Percentiles rank a stretch among this genome's conserved stretches.
phyloP scores from a whole-genome alignment of 2,113 vertebrate species.

The Amphilophus citrinellus region DNA sequence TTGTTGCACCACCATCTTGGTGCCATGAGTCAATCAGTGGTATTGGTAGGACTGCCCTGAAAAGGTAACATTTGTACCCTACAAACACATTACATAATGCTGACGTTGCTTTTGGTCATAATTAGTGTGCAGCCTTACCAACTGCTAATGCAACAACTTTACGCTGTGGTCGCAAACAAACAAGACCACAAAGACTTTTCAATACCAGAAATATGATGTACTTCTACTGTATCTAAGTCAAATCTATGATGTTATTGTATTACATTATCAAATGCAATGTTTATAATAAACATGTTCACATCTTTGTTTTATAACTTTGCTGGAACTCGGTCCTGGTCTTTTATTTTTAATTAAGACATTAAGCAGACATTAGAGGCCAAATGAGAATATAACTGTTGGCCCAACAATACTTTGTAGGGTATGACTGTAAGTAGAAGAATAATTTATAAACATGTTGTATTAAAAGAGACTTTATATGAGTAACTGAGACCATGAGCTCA shows the following conservation, averaged over 20 bases:
- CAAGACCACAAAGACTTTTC: neutral
- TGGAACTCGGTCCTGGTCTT: neutral
- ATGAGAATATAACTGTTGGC: neutral
- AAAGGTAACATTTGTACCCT: neutral
- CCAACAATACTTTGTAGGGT: neutral
- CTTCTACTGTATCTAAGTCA: fast-evolving
- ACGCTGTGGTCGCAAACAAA: neutral
- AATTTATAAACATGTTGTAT: neutral
- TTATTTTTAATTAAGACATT: neutral
- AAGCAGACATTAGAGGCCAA: neutral
- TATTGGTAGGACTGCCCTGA: neutral
- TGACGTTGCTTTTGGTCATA: neutral
- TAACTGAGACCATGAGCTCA: neutral
- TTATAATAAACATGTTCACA: neutral
- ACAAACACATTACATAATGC: neutral
- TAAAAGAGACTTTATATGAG: neutral
- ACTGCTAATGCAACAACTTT: fast-evolving
- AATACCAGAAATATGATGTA: fast-evolving
- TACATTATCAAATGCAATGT: neutral
- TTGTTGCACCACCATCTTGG: neutral
- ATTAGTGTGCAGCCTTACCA: neutral
- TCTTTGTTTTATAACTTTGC: neutral
- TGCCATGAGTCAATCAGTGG: neutral
- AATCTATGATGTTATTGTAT: neutral
- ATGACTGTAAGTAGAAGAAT: neutral